Conservation (phyloP, 2,113 vertebrate species). For the Strix aluco region DNA sequence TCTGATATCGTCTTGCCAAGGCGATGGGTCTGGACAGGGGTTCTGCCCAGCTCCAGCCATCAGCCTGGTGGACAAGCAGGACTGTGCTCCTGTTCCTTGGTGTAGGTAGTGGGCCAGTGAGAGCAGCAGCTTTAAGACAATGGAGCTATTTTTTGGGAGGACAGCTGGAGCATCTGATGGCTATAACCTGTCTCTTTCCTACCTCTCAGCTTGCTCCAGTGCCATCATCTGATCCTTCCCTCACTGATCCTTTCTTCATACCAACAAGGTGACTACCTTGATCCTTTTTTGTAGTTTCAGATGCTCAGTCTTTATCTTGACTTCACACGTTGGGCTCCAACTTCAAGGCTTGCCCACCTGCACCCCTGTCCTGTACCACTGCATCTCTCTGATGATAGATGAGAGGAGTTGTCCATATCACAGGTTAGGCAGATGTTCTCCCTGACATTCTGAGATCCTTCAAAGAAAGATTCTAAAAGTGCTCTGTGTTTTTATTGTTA, state of each 20-base stretch:
- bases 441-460: not conserved
- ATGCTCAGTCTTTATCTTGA: not conserved
- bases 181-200: not conserved
- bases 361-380: not conserved
- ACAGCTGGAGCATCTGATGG: not conserved
- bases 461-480: not conserved
- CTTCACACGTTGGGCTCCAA: not conserved
- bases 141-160: not conserved
- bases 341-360: not conserved
- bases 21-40: not conserved
- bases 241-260: not conserved
- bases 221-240: not conserved
- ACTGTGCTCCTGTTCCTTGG: not conserved
- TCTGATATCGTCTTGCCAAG: not conserved
- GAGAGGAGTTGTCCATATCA: not conserved
- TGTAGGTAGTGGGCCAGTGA: too few relatives aligned
- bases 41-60: not conserved
- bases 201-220: not conserved
- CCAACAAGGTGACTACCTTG: not conserved
- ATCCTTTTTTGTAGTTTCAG: not conserved
- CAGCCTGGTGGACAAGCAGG: not conserved
- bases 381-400: not conserved
- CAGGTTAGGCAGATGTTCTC: not conserved
- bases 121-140: not conserved
- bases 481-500: not conserved